Conservation (phyloP, 2,888 invertebrate species). For the Scaeva pyrastri region DNA sequence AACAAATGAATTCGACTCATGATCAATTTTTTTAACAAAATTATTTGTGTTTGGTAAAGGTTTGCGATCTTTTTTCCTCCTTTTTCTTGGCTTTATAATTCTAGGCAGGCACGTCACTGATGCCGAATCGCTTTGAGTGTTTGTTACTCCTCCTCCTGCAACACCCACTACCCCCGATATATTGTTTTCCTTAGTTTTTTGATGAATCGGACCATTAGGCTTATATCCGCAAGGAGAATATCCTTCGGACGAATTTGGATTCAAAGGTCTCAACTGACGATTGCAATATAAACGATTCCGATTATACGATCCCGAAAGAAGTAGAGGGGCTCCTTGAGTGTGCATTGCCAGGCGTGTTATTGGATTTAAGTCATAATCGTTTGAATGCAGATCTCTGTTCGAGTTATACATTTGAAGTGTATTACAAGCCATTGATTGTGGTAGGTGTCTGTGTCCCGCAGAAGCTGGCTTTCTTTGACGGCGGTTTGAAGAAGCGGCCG, state of each 20-base stretch:
- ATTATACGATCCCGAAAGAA: constrained; percentile 83
- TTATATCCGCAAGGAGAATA: constrained; percentile 50
- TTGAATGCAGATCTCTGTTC: constrained; percentile 61
- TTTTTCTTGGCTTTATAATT: constrained; percentile 94
- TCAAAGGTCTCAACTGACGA: constrained; percentile 57
- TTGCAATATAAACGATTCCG: constrained; percentile 60
- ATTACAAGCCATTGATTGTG: constrained; percentile 54
- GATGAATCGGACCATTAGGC: constrained; percentile 45
- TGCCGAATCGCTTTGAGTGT: constrained; percentile 50
- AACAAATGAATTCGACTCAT: constrained; percentile 64
- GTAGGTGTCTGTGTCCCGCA: constrained; percentile 30
- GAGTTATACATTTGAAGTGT: constrained; percentile 53
- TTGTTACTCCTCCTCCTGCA: constrained; percentile 80
- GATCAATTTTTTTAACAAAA: constrained; percentile 55
- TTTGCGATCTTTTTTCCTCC: constrained; percentile 95
- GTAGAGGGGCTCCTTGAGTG: constrained; percentile 93
- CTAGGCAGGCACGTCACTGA: constrained; percentile 91
- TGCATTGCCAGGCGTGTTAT: constrained; percentile 92
- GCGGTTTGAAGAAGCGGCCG: constrained; percentile 86
- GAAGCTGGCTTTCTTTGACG: constrained; percentile 55
- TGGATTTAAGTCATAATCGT: constrained; percentile 77
- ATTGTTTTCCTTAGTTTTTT: constrained; percentile 64
- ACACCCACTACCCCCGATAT: constrained; percentile 25
- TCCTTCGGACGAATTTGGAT: constrained; percentile 53
- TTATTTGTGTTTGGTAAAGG: constrained; percentile 82